Evolutionary conservation across 2,113 vertebrate genomes (phyloP).

Genomic region (Macheiramphus alcinus): DNA sequence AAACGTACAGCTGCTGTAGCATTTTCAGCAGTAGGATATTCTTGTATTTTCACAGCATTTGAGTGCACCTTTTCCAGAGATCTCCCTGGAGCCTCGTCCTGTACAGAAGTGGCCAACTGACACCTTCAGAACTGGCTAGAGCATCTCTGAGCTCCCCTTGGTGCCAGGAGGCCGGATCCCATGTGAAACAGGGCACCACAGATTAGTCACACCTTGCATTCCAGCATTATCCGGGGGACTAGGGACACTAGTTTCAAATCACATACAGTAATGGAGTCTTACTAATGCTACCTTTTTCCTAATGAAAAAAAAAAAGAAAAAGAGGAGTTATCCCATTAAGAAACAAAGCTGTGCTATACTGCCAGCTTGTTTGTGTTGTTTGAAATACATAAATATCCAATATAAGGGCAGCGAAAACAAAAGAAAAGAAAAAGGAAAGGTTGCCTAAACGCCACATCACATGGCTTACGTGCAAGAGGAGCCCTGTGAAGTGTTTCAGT

Average conservation of each 20-base stretch:
- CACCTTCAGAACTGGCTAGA: neutral
- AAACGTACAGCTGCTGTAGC: neutral
- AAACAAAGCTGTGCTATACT: neutral
- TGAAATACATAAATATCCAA: neutral
- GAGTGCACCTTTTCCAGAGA: neutral
- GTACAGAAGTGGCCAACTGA: neutral
- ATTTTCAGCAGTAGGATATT: neutral
- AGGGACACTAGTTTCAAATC: neutral
- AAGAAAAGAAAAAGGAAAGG: neutral
- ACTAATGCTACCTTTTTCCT: neutral
- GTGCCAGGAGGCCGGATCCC: neutral
- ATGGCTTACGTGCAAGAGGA: neutral
- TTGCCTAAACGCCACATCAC: neutral
- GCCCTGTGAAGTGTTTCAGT: neutral
- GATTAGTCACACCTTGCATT: neutral
- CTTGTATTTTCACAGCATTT: neutral
- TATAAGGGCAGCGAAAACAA: neutral
- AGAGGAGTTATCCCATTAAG: neutral
- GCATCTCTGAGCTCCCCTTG: neutral
- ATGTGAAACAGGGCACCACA: rapidly evolving
- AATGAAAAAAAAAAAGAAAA: too few relatives aligned
- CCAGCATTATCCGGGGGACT: neutral
- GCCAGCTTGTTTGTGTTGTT: neutral
- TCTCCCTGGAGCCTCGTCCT: neutral
- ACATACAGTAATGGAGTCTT: neutral